Conservation (phyloP, 1,140 invertebrate species). For the Trichomalopsis sarcophagae region DNA sequence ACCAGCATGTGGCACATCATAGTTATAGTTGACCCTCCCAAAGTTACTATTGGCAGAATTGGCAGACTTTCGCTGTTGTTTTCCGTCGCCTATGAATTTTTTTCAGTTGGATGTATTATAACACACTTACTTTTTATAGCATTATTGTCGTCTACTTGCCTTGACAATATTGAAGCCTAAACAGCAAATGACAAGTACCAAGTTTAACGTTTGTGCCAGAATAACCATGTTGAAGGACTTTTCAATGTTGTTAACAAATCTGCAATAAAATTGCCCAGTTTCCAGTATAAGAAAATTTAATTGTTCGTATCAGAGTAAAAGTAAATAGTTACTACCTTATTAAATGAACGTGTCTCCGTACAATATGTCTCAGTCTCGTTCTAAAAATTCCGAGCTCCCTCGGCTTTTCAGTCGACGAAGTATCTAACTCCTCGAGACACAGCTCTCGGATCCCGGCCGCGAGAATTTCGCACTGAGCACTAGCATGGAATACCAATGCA, state of each 20-base stretch:
- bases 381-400: neutral
- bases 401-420: neutral
- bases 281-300: neutral
- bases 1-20: constrained; percentile 26
- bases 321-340: neutral
- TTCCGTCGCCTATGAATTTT: neutral
- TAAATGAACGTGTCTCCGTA: neutral
- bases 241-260: constrained; percentile 33
- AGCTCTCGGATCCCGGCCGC: neutral
- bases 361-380: neutral
- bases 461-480: constrained; percentile 31
- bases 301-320: neutral
- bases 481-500: constrained; percentile 21
- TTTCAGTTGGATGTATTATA: neutral
- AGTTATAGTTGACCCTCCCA: neutral
- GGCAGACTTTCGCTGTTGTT: neutral
- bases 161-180: constrained; percentile 31
- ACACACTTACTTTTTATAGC: too few species aligned
- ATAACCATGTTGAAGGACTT: constrained; percentile 38
- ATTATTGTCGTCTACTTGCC: neutral
- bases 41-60: neutral
- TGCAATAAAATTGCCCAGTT: neutral
- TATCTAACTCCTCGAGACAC: neutral
- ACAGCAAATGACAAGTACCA: constrained; percentile 27
- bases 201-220: constrained; percentile 18